Evolutionary conservation across 2,797 vertebrate species (phyloP).

Genomic region (Rallus crepitans): DNA sequence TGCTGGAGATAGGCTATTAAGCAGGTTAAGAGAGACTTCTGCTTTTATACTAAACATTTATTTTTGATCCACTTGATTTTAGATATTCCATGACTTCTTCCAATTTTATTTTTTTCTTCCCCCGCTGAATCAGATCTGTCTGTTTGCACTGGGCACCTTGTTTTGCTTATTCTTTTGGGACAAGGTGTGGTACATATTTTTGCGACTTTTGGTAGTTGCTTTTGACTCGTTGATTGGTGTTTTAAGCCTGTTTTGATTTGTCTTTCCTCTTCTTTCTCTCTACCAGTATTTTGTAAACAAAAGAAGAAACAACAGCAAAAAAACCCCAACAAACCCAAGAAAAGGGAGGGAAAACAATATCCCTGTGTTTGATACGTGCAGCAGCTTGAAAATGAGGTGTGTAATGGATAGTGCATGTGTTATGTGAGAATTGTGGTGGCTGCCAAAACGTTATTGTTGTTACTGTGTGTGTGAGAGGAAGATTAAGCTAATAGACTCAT

Average conservation of each 20-base stretch:
- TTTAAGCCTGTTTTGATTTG: neutral
- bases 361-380: neutral
- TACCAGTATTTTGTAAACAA: neutral
- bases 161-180: neutral
- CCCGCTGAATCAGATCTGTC: neutral
- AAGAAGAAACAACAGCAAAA: too few relatives aligned
- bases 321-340: neutral
- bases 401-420: neutral
- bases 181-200: neutral
- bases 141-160: neutral
- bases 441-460: slow-evolving; percentile 37
- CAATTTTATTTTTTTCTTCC: neutral
- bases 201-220: neutral
- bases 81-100: neutral
- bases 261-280: neutral
- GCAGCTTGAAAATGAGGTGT: slow-evolving; percentile 38
- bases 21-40: neutral
- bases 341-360: neutral
- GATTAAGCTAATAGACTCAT: slow-evolving; percentile 11
- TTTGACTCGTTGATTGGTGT: neutral
- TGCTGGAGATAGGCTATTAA: neutral
- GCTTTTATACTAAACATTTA: neutral
- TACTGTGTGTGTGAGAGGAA: neutral
- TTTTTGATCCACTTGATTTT: neutral
- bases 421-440: neutral